These are phyloP conservation scores for Oxyteleia sp. DNA, from an alignment of 2,888 invertebrate genomes.

Conservation along the genomic window DNA sequence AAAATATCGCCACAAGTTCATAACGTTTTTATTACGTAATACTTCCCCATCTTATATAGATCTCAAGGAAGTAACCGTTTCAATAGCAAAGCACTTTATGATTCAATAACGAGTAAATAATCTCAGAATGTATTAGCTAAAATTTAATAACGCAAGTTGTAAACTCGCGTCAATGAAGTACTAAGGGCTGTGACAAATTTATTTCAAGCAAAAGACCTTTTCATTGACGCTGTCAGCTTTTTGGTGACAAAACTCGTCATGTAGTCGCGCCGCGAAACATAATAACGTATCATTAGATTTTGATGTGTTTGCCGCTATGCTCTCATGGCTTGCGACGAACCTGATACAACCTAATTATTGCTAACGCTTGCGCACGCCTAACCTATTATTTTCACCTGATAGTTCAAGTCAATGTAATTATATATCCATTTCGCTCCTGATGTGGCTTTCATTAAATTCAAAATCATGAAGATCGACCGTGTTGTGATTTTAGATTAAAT, in stretches of 20 bases:
- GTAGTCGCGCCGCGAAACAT: no score
- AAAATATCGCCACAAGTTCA: no score
- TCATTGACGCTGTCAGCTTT: constrained; percentile 52
- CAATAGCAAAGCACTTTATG: no score
- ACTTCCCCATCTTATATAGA: no score
- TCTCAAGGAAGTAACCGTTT: no score
- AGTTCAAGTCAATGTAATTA: constrained; percentile 78
- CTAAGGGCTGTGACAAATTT: constrained; percentile 39
- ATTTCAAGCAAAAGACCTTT: constrained; percentile 48
- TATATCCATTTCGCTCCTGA: constrained; percentile 85
- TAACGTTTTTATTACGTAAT: no score
- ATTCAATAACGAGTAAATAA: constrained; percentile 55
- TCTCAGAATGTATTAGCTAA: constrained; percentile 39
- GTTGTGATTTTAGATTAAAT: constrained; percentile 65
- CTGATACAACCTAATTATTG: constrained; percentile 86
- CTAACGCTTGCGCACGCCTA: constrained; percentile 78
- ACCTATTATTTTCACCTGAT: constrained; percentile 85
- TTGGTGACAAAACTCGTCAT: no score
- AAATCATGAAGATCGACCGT: constrained; percentile 60
- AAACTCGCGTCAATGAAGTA: constrained; percentile 16
- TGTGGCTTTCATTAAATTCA: constrained; percentile 83
- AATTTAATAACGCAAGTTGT: constrained; percentile 48
- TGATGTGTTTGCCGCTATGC: constrained; percentile 81
- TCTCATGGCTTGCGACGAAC: constrained; percentile 79
- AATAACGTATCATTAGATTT: constrained; percentile 83